Evolutionary conservation across 2,113 vertebrate species (phyloP), one percentile per base, ranked within the genome.

Genomic region (Lutjanus erythropterus): DNA sequence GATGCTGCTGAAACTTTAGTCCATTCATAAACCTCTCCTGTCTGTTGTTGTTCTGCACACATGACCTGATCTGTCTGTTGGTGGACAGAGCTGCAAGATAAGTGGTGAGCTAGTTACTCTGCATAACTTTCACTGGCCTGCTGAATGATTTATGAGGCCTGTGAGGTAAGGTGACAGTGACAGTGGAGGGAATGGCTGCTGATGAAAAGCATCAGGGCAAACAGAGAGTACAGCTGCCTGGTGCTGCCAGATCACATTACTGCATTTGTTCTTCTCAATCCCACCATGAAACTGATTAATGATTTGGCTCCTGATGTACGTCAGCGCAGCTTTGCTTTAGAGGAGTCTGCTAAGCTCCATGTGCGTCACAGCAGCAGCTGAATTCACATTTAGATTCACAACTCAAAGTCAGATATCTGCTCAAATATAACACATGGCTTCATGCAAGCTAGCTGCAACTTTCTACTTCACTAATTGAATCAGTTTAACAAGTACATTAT

Each of bases 71-170:
- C 52, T 29, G 33, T 47, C 50, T 39, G 33, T 31, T 55, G n/a
- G 50, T n/a, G 44, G 44, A 52, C 53, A 25, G 56, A 70, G 75
- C 55, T 53, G 50, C 23, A 19, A 82, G 53, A n/a, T 71, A 66
- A 80, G 42, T 41, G 23, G 65, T 25, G 35, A 47, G 71, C 27
- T 53, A 31, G 71, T 83, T 83, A 53, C 78, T 55, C 83, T 86
- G 84, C 81, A 83, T 81, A 81, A 77, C 92, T 90, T 93, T 93
- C 85, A 75, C 21, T 89, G 66, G 71, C 33, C 33, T 53, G 44
- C 84, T 95, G 88, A 94, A 95, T 93, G 81, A 94, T 96, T 93
- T 67, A 96, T 95, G 76, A 86, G 68, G 70, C 68, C 74, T 15
- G 39, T 29, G 70, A 87, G 92, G 80, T 94, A 88, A 89, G 85